A percentile compares a stretch with the other conserved stretches of the same genome.
These are phyloP conservation scores for Sinocyclocheilus maitianheensis DNA, from an alignment of 2,113 vertebrate species.

Conservation along the genomic window DNA sequence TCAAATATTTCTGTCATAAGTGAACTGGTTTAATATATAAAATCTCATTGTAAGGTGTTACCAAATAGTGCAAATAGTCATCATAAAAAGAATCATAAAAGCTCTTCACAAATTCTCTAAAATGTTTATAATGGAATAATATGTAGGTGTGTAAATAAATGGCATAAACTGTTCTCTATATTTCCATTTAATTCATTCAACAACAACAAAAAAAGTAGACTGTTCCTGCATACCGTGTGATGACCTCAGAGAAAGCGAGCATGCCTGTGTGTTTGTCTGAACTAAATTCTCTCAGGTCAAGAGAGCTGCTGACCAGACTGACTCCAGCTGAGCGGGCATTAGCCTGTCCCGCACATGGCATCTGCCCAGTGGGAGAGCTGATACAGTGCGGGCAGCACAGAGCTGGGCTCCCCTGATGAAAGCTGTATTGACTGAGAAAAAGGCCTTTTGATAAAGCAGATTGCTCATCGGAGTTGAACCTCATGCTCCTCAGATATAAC, in stretches of 20 bases:
- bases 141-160: background rate
- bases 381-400: slow-evolving; percentile 51
- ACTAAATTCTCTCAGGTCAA: slow-evolving; percentile 37
- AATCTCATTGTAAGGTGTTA: background rate
- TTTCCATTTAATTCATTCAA: background rate
- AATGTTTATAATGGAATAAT: background rate
- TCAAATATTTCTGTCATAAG: background rate
- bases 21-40: background rate
- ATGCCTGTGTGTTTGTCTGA: background rate
- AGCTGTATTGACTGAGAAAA: slow-evolving; percentile 76
- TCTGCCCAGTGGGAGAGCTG: slow-evolving; percentile 43
- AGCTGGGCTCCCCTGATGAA: slow-evolving; percentile 64
- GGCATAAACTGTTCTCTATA: background rate
- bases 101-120: no score
- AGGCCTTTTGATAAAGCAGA: slow-evolving; percentile 77
- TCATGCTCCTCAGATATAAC: slow-evolving; percentile 74
- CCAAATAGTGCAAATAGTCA: background rate
- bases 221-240: background rate
- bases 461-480: slow-evolving; percentile 77
- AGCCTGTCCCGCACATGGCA: slow-evolving; percentile 42
- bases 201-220: no score
- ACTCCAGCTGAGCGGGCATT: slow-evolving; percentile 46
- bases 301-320: slow-evolving; percentile 47
- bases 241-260: background rate
- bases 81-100: no score